phyloP scores from a whole-genome alignment of 2,113 vertebrate species.

The Empidonax alnorum region DNA sequence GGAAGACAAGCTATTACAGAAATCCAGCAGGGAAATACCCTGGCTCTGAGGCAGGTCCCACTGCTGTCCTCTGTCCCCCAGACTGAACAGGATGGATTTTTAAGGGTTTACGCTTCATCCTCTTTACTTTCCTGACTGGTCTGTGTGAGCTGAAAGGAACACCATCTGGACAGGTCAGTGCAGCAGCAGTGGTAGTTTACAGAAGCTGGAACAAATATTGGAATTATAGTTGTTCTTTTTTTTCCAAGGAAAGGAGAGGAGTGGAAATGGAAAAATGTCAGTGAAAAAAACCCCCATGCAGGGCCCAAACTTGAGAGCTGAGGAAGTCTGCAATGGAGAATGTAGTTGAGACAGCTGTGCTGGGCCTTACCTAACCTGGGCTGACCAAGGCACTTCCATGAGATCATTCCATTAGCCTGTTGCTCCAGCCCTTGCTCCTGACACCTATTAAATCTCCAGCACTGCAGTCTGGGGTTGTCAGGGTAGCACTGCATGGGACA shows the following conservation, averaged over 20 bases:
- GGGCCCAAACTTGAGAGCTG: constrained; percentile 18
- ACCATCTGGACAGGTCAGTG: neutral
- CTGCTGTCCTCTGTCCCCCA: neutral
- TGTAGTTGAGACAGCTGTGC: constrained; percentile 60
- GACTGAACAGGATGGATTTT: neutral
- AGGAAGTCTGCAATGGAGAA: constrained; percentile 61
- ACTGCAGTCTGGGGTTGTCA: constrained; percentile 32
- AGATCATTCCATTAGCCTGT: constrained; percentile 45
- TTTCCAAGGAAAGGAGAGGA: constrained; percentile 41
- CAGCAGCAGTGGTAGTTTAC: neutral
- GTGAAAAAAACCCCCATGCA: neutral
- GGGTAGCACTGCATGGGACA: neutral
- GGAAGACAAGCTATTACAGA: neutral
- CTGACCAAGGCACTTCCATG: constrained; percentile 52
- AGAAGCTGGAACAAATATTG: constrained; percentile 35
- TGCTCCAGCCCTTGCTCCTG: constrained; percentile 24
- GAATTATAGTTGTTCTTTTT: neutral
- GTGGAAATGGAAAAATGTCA: constrained; percentile 51
- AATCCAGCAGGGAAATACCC: neutral
- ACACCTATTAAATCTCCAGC: constrained; percentile 55
- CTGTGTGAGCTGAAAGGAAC: neutral
- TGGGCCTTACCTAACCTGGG: constrained; percentile 51
- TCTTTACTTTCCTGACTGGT: neutral
- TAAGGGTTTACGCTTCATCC: neutral
- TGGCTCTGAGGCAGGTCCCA: neutral